Percentiles rank a stretch among this genome's conserved stretches.
These are phyloP conservation scores for Oreocharis arfaki DNA, from an alignment of 2,113 vertebrate species.

Conservation along the genomic window DNA sequence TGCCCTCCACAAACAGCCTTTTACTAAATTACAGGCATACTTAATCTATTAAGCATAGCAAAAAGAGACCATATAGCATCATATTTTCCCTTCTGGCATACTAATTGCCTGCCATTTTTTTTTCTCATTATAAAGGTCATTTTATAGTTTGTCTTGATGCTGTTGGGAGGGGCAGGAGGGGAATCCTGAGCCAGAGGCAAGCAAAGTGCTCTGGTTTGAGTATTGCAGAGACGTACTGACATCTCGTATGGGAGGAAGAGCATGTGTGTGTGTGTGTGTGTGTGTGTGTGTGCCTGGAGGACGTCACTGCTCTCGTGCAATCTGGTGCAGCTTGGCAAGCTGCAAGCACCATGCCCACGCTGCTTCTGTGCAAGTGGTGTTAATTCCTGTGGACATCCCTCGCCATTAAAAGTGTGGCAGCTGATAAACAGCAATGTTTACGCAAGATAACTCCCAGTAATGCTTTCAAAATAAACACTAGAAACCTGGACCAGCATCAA, in stretches of 20 bases:
- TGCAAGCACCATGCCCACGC: neutral
- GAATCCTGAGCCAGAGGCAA: neutral
- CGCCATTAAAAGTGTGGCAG: neutral
- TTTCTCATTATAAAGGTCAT: conserved; percentile 20
- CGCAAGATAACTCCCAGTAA: neutral
- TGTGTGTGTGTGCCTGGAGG: neutral
- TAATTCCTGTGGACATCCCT: conserved; percentile 45
- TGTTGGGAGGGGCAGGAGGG: neutral
- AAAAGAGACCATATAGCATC: neutral
- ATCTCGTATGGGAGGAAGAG: neutral
- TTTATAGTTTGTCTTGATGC: neutral
- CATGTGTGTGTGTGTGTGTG: neutral
- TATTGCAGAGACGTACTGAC: neutral
- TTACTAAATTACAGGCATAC: conserved; percentile 16
- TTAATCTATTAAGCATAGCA: conserved; percentile 43
- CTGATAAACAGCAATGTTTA: neutral
- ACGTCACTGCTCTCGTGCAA: neutral
- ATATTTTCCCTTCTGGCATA: conserved; percentile 14
- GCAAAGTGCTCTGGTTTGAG: neutral
- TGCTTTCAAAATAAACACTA: neutral
- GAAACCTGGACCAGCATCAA: neutral
- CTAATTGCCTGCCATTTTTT: conserved; percentile 22
- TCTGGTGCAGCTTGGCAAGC: neutral
- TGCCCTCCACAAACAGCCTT: conserved; percentile 7
- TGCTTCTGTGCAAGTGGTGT: neutral